These are phyloP conservation scores for Hozukius guyotensis DNA, from an alignment of 2,797 vertebrate genomes.

Conservation along the genomic window DNA sequence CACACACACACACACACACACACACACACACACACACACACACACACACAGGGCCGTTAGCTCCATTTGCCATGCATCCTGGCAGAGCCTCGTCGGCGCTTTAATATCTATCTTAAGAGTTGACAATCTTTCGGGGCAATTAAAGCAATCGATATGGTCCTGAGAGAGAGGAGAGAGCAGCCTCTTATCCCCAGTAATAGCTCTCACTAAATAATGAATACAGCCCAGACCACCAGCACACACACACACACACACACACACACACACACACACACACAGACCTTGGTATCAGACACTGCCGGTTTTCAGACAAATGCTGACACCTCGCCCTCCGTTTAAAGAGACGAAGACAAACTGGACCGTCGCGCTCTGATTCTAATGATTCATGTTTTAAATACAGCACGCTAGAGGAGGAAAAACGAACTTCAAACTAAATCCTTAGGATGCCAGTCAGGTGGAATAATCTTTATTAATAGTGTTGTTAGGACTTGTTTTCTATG, in stretches of 20 bases:
- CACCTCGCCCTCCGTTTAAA: conserved; percentile 43
- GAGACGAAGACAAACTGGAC: conserved; percentile 19
- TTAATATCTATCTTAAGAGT: conserved; percentile 87
- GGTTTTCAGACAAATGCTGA: conserved; percentile 44
- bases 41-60: conserved; percentile 27
- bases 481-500: neutral
- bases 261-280: conserved; percentile 27
- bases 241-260: conserved; percentile 34
- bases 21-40: conserved; percentile 12
- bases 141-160: conserved; percentile 85
- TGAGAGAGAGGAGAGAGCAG: conserved; percentile 75
- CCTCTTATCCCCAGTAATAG: conserved; percentile 86
- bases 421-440: neutral
- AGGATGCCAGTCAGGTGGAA: no score
- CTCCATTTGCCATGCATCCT: conserved; percentile 74
- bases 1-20: conserved; percentile 11
- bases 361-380: neutral
- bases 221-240: conserved; percentile 51
- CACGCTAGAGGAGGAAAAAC: neutral
- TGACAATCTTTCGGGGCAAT: conserved; percentile 87
- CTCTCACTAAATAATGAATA: conserved; percentile 87
- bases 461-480: neutral
- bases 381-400: neutral
- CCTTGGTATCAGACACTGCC: conserved; percentile 38
- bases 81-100: conserved; percentile 66